Conservation (phyloP, 2,888 invertebrate species). For the Empis stercorea region DNA sequence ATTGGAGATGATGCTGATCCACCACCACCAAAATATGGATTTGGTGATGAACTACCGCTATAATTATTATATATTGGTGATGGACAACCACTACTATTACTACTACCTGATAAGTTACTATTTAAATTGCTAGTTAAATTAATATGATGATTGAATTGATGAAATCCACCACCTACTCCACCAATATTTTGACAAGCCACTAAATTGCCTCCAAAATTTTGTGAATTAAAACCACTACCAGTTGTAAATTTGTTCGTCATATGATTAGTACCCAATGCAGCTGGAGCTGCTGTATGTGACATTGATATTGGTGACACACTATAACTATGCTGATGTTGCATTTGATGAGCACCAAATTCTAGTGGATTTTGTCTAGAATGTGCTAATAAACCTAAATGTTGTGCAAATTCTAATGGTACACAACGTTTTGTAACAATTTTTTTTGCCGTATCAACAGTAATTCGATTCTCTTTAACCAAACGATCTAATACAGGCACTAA, state of each 20-base stretch:
- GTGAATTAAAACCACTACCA: constrained; percentile 16
- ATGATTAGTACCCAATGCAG: not conserved
- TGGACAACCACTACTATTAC: constrained; percentile 30
- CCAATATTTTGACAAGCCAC: not conserved
- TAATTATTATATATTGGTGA: constrained; percentile 40
- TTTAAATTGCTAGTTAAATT: constrained; percentile 14
- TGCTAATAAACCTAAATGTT: constrained; percentile 42
- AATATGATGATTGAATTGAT: constrained; percentile 14
- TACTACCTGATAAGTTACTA: constrained; percentile 13
- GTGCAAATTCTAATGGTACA: constrained; percentile 39
- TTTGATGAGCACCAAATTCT: constrained; percentile 25
- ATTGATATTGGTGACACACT: constrained; percentile 29
- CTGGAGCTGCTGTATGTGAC: constrained; percentile 11
- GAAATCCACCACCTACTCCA: constrained; percentile 3
- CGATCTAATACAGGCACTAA: constrained; percentile 37
- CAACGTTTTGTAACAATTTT: constrained; percentile 37
- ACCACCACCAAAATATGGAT: constrained; percentile 21
- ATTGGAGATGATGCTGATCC: constrained; percentile 22
- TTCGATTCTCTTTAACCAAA: constrained; percentile 36
- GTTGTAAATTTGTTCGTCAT: constrained; percentile 3
- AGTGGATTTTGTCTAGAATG: constrained; percentile 36
- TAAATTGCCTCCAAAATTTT: constrained; percentile 10
- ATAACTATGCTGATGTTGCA: constrained; percentile 32
- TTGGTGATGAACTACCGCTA: constrained; percentile 32
- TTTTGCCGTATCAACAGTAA: constrained; percentile 33